phyloP scores from a whole-genome alignment of 92 coral and sea anemone species.

The Hydrozoanthus gracilis region DNA sequence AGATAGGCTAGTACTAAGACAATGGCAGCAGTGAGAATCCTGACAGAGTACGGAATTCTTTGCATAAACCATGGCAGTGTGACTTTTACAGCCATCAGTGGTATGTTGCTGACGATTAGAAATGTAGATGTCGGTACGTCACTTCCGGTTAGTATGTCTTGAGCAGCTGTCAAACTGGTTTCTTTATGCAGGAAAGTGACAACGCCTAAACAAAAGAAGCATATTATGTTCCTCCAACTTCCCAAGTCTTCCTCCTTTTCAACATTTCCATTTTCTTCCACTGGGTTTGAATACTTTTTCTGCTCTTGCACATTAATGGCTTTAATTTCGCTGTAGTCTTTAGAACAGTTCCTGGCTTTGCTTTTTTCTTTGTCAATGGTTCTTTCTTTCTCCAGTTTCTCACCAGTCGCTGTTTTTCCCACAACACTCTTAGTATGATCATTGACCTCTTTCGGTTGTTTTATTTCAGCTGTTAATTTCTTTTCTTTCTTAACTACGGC shows the following conservation, averaged over 20 bases:
- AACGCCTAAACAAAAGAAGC: constrained; percentile 25
- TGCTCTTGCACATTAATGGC: neutral
- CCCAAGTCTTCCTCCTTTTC: neutral
- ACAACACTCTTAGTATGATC: neutral
- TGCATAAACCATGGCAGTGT: constrained; percentile 31
- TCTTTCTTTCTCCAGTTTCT: neutral
- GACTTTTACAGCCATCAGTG: constrained; percentile 12
- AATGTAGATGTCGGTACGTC: constrained; percentile 17
- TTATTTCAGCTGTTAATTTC: neutral
- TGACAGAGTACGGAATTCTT: neutral
- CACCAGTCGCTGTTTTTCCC: neutral
- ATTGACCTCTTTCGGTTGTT: neutral
- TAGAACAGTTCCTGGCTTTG: too few relatives aligned
- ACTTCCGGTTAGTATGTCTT: constrained; percentile 39
- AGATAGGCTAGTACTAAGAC: constrained; percentile 12
- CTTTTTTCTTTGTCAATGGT: too few relatives aligned
- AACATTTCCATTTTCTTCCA: neutral
- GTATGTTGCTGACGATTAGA: constrained; percentile 21
- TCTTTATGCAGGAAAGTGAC: constrained; percentile 25
- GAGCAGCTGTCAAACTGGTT: constrained; percentile 26
- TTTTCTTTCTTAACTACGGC: neutral
- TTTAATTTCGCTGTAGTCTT: neutral
- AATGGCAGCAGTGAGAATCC: constrained; percentile 26
- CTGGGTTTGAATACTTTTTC: neutral
- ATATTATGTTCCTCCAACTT: constrained; percentile 28